Conservation (phyloP, 2,888 invertebrate genomes). For the Crocallis elinguaria region DNA sequence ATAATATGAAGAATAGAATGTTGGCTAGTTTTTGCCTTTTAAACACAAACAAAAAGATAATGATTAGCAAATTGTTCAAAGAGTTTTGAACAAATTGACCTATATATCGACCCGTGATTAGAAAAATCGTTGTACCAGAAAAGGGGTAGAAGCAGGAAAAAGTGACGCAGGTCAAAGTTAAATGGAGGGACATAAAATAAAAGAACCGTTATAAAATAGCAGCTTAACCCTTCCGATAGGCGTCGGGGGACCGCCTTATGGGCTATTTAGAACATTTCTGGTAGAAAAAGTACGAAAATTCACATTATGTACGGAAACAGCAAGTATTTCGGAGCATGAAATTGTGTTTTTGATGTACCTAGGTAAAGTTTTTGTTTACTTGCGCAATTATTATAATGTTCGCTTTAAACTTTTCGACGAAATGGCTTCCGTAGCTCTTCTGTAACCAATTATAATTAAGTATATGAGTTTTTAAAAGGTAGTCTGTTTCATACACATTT, state of each 20-base stretch:
- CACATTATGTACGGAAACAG: constrained; percentile 20
- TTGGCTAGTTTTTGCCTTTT: no score
- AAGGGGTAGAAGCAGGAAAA: constrained; percentile 15
- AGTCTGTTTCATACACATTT: no score
- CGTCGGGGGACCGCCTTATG: constrained; percentile 41
- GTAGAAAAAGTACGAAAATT: constrained; percentile 17
- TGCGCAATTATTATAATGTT: constrained; percentile 1
- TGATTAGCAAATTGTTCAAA: background rate
- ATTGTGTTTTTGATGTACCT: constrained; percentile 29
- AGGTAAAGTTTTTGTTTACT: constrained; percentile 17
- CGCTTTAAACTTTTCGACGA: background rate
- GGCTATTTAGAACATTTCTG: constrained; percentile 37
- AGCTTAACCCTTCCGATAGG: constrained; percentile 47
- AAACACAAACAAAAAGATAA: background rate
- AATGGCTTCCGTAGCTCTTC: no score
- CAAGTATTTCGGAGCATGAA: constrained; percentile 7
- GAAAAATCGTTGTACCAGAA: constrained; percentile 10
- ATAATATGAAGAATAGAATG: no score
- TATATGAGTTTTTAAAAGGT: no score
- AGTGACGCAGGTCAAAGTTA: constrained; percentile 31
- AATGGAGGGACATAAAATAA: constrained; percentile 36
- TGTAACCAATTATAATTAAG: no score
- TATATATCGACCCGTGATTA: constrained; percentile 16
- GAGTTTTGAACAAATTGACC: background rate
- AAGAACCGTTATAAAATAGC: constrained; percentile 42